phyloP scores from a whole-genome alignment of 2,888 invertebrate species.

The Cryptops parisi region DNA sequence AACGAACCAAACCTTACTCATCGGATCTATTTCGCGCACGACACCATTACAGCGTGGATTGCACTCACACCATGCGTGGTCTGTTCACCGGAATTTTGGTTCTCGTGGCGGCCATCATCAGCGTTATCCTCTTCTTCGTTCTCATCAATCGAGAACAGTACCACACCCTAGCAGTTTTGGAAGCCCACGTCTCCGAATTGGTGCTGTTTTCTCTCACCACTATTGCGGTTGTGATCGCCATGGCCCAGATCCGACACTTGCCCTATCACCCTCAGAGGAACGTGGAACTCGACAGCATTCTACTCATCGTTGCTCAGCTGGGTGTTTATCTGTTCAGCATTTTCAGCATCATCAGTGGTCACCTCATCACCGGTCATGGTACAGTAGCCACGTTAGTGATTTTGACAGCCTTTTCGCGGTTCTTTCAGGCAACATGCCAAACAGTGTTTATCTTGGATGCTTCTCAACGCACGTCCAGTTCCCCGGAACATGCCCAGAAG shows the following conservation, averaged over 20 bases:
- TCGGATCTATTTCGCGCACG: too few species aligned
- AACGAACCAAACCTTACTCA: too few species aligned
- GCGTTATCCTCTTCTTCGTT: slow-evolving; percentile 79
- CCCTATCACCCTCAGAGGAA: slow-evolving; percentile 70
- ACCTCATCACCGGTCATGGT: slow-evolving; percentile 55
- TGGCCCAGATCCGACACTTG: slow-evolving; percentile 54
- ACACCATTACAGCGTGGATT: slow-evolving; percentile 88
- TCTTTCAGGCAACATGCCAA: slow-evolving; percentile 53
- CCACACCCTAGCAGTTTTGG: slow-evolving; percentile 66
- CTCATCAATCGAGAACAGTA: slow-evolving; percentile 55
- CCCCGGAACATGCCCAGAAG: slow-evolving; percentile 60
- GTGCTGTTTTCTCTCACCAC: slow-evolving; percentile 73
- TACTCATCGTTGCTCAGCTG: slow-evolving; percentile 82
- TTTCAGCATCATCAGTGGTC: slow-evolving; percentile 84
- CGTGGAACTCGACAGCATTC: slow-evolving; percentile 73
- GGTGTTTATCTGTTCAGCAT: slow-evolving; percentile 89
- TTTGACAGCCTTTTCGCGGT: slow-evolving; percentile 65
- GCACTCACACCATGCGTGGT: slow-evolving; percentile 83
- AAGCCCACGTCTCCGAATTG: slow-evolving; percentile 78
- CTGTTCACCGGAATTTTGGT: slow-evolving; percentile 78
- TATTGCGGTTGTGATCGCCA: slow-evolving; percentile 69
- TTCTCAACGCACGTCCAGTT: slow-evolving; percentile 66
- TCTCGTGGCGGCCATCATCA: slow-evolving; percentile 77
- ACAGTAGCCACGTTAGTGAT: slow-evolving; percentile 57
- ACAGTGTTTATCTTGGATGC: slow-evolving; percentile 55